Conservation (phyloP, 2,888 invertebrate species). For the Colletes collaris region DNA sequence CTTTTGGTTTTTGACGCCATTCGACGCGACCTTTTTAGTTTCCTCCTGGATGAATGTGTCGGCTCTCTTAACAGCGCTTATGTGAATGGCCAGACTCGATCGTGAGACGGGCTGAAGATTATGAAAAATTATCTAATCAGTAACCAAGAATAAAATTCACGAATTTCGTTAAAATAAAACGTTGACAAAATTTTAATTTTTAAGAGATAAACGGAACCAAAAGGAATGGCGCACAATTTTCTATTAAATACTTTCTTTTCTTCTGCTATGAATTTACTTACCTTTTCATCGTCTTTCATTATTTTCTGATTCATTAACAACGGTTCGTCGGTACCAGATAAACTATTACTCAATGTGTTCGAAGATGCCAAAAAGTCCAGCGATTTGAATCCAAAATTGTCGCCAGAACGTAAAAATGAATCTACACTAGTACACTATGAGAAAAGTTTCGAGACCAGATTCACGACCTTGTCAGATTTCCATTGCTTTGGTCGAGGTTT, state of each 20-base stretch:
- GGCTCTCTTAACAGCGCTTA: constrained; percentile 50
- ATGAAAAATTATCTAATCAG: not conserved
- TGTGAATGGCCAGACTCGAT: constrained; percentile 38
- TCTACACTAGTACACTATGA: not conserved
- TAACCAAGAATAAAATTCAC: no score
- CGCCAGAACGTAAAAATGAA: not conserved
- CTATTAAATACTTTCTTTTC: not conserved
- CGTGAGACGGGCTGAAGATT: constrained; percentile 37
- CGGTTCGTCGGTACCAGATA: not conserved
- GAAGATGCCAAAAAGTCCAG: constrained; percentile 4
- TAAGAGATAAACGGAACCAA: not conserved
- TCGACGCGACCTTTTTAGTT: constrained; percentile 1
- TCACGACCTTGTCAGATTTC: constrained; percentile 13
- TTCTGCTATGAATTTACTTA: not conserved
- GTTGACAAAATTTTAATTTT: not conserved
- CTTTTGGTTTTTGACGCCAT: not conserved
- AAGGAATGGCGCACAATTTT: not conserved
- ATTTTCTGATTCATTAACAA: not conserved
- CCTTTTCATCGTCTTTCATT: not conserved
- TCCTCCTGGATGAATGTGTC: constrained; percentile 59
- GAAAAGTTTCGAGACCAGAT: not conserved
- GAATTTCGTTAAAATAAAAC: no score
- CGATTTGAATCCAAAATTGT: constrained; percentile 23
- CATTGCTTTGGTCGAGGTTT: not conserved
- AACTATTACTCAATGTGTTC: not conserved